Conservation (phyloP, 2,113 vertebrate species). For the Naja naja region DNA sequence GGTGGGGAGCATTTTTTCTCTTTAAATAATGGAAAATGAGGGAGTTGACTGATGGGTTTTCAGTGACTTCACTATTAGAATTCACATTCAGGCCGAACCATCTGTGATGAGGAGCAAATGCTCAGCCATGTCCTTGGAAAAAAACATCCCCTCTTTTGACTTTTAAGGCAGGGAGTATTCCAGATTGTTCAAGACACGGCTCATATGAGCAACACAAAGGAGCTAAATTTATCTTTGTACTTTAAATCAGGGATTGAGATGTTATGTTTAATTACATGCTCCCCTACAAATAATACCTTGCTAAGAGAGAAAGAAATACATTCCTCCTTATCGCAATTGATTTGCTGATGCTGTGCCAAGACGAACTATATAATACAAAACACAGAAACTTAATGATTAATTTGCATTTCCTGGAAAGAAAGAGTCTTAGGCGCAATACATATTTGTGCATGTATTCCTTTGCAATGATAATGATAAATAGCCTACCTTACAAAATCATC, state of each 20-base stretch:
- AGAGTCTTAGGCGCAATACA: background rate
- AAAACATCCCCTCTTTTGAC: background rate
- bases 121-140: background rate
- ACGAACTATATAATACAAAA: slow-evolving; percentile 28
- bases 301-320: background rate
- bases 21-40: background rate
- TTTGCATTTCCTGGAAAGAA: slow-evolving; percentile 41
- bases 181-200: background rate
- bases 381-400: slow-evolving; percentile 49
- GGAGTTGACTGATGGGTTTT: background rate
- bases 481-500: background rate
- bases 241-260: slow-evolving; percentile 29
- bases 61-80: background rate
- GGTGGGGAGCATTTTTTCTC: background rate
- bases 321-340: slow-evolving; percentile 33
- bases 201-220: slow-evolving; percentile 13
- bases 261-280: slow-evolving; percentile 1
- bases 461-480: background rate
- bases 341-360: slow-evolving; percentile 52
- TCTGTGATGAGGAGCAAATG: background rate
- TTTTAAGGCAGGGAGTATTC: background rate
- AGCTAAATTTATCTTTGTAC: slow-evolving; percentile 9
- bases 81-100: background rate
- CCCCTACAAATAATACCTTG: slow-evolving; percentile 8
- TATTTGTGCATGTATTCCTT: slow-evolving; percentile 30